Evolutionary conservation across 2,797 vertebrate species (phyloP).

Genomic region (Sorex maritimensis): DNA sequence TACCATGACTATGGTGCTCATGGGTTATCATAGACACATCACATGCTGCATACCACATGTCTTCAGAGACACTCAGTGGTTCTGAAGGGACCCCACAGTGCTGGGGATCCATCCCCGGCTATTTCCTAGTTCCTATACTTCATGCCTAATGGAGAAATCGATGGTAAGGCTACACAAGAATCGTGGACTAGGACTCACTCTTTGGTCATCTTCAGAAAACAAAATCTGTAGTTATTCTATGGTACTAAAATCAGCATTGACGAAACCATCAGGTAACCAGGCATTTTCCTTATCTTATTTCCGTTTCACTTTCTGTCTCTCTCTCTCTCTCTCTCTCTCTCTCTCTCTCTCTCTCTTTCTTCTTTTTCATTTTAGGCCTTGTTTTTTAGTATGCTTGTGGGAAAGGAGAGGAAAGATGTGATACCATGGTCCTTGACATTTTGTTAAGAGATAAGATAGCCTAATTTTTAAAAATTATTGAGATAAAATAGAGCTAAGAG

Average conservation of each 20-base stretch:
- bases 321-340: too few relatives aligned
- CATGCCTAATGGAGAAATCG: not conserved
- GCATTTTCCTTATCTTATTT: too few relatives aligned
- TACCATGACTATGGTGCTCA: too few relatives aligned
- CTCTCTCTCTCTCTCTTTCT: not conserved
- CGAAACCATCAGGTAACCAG: not conserved
- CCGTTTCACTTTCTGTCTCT: too few relatives aligned
- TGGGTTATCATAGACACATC: too few relatives aligned
- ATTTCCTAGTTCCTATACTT: too few relatives aligned
- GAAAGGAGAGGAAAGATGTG: not conserved
- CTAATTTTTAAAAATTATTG: not conserved
- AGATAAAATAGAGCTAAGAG: not conserved
- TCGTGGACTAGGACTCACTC: not conserved
- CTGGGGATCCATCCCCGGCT: too few relatives aligned
- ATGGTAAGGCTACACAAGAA: not conserved
- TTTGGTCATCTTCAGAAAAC: constrained; percentile 1
- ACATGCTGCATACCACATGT: too few relatives aligned
- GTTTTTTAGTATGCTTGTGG: not conserved
- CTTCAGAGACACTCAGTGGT: too few relatives aligned
- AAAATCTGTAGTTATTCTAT: not conserved
- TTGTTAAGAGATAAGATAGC: too few relatives aligned
- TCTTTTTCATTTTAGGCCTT: not conserved
- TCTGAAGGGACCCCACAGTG: too few relatives aligned
- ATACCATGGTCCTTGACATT: not conserved
- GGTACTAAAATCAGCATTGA: not conserved